These are phyloP conservation scores for Tenthredo amoena DNA, from an alignment of 2,888 invertebrate genomes.

Conservation along the genomic window DNA sequence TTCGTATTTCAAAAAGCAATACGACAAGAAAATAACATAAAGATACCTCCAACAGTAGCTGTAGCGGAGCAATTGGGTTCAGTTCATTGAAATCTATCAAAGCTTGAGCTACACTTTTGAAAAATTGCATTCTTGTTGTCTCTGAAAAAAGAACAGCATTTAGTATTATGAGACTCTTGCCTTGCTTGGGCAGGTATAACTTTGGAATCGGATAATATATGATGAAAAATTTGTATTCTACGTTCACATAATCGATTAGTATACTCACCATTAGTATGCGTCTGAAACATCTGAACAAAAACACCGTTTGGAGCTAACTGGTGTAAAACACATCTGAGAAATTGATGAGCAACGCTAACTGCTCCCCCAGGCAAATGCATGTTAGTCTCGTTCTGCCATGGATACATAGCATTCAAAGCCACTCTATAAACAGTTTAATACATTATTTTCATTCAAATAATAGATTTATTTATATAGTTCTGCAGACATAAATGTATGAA, in stretches of 20 bases:
- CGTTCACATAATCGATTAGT: background rate
- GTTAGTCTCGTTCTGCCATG: slow-evolving; percentile 93
- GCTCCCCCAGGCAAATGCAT: slow-evolving; percentile 96
- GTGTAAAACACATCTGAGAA: slow-evolving; percentile 96
- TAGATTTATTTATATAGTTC: background rate
- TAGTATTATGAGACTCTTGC: background rate
- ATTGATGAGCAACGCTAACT: slow-evolving; percentile 97
- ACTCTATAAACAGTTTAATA: slow-evolving; percentile 80
- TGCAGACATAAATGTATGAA: background rate
- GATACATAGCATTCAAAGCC: slow-evolving; percentile 88
- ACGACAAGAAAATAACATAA: slow-evolving; percentile 29
- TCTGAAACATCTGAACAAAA: slow-evolving; percentile 97
- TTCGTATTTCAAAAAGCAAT: background rate
- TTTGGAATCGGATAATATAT: slow-evolving; percentile 43
- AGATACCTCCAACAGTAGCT: slow-evolving; percentile 90
- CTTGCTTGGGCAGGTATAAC: background rate
- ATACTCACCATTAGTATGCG: slow-evolving; percentile 88
- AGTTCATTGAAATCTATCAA: slow-evolving; percentile 97
- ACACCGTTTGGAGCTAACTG: slow-evolving; percentile 98
- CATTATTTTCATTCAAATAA: background rate
- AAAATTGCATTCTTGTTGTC: slow-evolving; percentile 89
- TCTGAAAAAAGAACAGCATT: slow-evolving; percentile 78
- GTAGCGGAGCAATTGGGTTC: slow-evolving; percentile 96
- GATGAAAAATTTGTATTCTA: background rate
- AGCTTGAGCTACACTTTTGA: slow-evolving; percentile 96